Evolutionary conservation across 2,888 invertebrate genomes (phyloP).

Genomic region (Strigamia maritima): DNA sequence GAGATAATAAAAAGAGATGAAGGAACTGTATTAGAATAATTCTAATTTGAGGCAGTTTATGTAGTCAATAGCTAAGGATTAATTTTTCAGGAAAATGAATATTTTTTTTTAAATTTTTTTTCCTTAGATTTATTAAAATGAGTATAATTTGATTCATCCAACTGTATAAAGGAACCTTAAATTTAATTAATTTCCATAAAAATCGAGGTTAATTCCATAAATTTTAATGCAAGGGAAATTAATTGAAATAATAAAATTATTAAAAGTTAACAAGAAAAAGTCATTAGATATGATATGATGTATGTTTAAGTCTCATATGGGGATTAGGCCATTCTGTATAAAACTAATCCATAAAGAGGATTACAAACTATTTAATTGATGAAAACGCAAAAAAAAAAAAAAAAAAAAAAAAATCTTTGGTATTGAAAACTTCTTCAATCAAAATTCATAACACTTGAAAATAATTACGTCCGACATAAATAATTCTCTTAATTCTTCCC

Average conservation of each 20-base stretch:
- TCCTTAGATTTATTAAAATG: not conserved
- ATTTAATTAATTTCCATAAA: not conserved
- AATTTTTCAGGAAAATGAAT: too few relatives aligned
- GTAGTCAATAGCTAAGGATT: too few relatives aligned
- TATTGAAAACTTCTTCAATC: too few relatives aligned
- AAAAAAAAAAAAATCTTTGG: too few relatives aligned
- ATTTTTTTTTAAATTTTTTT: not conserved
- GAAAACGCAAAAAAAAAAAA: not conserved
- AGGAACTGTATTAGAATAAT: too few relatives aligned
- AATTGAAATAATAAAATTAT: not conserved
- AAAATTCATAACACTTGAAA: too few relatives aligned
- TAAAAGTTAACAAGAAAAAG: not conserved
- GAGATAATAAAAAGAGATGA: too few relatives aligned
- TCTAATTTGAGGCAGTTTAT: too few relatives aligned
- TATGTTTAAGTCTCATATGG: too few relatives aligned
- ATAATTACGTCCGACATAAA: not conserved
- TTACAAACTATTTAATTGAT: not conserved
- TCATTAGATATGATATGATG: too few relatives aligned
- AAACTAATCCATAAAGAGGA: not conserved
- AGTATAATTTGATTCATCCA: not conserved
- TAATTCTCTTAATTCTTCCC: not conserved
- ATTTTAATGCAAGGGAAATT: not conserved
- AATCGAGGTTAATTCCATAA: not conserved
- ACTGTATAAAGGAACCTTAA: not conserved
- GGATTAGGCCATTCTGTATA: not conserved